phyloP scores from a whole-genome alignment of 2,113 vertebrate species.

The Phaethon lepturus region DNA sequence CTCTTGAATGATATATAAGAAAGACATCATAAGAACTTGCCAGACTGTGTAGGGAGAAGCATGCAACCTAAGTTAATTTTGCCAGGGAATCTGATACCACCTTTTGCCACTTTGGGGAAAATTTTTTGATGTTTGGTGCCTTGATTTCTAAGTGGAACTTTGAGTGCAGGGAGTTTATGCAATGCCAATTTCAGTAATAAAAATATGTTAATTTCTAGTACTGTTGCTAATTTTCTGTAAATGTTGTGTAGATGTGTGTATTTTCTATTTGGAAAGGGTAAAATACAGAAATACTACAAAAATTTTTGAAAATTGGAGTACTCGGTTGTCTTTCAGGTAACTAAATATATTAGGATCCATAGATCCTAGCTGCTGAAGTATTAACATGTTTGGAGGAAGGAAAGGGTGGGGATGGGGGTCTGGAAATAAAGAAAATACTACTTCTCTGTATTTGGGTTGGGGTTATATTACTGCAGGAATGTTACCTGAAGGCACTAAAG shows the following conservation, averaged over 20 bases:
- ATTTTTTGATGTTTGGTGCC: background rate
- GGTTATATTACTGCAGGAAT: background rate
- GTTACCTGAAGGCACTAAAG: background rate
- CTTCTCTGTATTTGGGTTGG: background rate
- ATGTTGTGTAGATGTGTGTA: background rate
- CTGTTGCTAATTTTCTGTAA: background rate
- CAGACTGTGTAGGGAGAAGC: background rate
- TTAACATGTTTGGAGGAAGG: background rate
- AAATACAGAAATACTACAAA: background rate
- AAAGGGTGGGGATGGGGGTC: fast-evolving
- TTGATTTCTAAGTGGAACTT: background rate
- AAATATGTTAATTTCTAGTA: background rate
- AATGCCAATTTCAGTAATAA: background rate
- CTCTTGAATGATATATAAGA: background rate
- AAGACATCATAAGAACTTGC: background rate
- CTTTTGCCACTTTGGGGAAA: background rate
- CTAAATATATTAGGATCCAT: background rate
- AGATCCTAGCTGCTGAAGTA: background rate
- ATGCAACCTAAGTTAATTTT: background rate
- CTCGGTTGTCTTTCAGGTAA: background rate
- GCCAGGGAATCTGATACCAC: background rate
- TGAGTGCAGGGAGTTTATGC: background rate
- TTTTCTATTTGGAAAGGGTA: background rate
- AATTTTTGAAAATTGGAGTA: background rate
- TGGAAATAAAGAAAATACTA: background rate